phyloP scores from a whole-genome alignment of 2,113 vertebrate species.

The Carlito syrichta region DNA sequence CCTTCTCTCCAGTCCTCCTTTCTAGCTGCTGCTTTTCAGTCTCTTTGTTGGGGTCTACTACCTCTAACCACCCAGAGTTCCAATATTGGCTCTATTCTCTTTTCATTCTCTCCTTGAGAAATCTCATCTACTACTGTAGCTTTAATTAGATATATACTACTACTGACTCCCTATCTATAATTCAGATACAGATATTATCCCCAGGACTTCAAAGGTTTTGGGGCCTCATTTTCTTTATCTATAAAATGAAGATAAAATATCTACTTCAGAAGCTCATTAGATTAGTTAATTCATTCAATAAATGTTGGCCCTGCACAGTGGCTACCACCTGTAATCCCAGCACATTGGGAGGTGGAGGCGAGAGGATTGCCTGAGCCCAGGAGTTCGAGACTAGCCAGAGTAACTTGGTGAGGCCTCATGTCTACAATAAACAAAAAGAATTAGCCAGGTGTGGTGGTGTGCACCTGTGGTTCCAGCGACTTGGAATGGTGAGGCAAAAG shows the following conservation, averaged over 20 bases:
- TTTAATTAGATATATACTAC: neutral
- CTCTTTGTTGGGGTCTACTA: neutral
- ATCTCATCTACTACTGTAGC: neutral
- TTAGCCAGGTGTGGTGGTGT: too few species aligned
- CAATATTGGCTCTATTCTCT: neutral
- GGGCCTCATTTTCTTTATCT: neutral
- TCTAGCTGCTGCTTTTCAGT: neutral
- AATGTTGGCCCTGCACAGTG: too few species aligned
- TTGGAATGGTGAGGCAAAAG: too few species aligned
- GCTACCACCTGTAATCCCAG: too few species aligned
- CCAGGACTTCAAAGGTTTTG: neutral
- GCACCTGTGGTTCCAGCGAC: too few species aligned
- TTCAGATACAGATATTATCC: neutral
- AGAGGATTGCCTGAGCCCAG: too few species aligned
- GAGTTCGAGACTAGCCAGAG: too few species aligned
- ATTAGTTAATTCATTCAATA: neutral
- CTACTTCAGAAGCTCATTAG: conserved; percentile 9
- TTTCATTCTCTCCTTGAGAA: neutral
- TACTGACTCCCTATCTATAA: neutral
- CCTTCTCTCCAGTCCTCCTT: neutral
- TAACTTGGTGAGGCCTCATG: too few species aligned
- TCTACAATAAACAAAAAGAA: too few species aligned
- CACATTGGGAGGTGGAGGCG: too few species aligned
- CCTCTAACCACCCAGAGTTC: neutral
- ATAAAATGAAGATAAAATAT: neutral